Evolutionary conservation across 2,113 vertebrate species (phyloP).

Genomic region (Ramphastos sulfuratus): DNA sequence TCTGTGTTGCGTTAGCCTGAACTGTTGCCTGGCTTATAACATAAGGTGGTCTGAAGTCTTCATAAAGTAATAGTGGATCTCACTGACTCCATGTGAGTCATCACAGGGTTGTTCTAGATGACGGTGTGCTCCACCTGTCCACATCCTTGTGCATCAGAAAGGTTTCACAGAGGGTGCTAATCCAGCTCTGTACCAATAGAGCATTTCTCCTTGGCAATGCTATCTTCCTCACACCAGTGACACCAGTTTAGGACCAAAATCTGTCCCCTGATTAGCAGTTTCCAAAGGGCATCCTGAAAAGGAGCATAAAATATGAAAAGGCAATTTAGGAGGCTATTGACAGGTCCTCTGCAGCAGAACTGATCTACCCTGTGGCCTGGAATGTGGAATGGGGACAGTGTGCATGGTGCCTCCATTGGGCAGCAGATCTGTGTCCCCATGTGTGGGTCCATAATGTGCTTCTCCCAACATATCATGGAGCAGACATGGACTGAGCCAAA

Average conservation of each 20-base stretch:
- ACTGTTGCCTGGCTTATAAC: neutral
- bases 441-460: fast-evolving
- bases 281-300: neutral
- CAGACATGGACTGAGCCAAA: neutral
- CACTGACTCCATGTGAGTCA: neutral
- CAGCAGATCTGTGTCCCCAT: neutral
- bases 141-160: neutral
- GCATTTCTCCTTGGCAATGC: neutral
- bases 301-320: neutral
- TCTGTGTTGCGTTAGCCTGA: neutral
- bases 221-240: neutral
- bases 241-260: neutral
- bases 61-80: neutral
- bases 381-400: neutral
- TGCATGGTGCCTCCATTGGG: fast-evolving
- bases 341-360: neutral
- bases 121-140: neutral
- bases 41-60: neutral
- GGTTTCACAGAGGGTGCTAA: neutral
- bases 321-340: neutral
- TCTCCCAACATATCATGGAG: neutral
- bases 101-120: neutral
- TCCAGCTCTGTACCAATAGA: neutral
- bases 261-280: neutral
- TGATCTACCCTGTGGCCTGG: neutral